Evolutionary conservation across 2,888 invertebrate species (phyloP).

Genomic region (Ennomos fuscantarius): DNA sequence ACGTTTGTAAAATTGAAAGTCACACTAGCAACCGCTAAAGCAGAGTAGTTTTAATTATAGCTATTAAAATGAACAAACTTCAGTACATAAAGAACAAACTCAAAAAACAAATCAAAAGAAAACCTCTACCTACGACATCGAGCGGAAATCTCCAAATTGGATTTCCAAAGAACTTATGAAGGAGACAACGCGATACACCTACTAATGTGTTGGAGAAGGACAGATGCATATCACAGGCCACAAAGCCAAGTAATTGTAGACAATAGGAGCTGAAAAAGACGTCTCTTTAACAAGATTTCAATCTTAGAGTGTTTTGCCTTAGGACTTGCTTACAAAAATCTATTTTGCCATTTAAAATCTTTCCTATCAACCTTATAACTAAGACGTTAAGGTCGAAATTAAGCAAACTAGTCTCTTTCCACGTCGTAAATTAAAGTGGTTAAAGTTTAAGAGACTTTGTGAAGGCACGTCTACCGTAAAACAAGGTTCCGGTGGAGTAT

Average conservation of each 20-base stretch:
- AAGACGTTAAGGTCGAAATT: conserved; percentile 32
- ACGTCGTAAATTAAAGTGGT: conserved; percentile 44
- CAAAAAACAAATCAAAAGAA: conserved; percentile 54
- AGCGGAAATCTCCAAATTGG: conserved; percentile 75
- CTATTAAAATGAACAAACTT: neutral
- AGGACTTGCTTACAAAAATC: conserved; percentile 57
- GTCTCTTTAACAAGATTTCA: conserved; percentile 82
- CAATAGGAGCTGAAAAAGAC: conserved; percentile 83
- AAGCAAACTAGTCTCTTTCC: neutral
- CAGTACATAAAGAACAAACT: conserved; percentile 34
- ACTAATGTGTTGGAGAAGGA: conserved; percentile 51
- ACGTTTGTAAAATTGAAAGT: too few relatives aligned
- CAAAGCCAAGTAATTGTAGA: conserved; percentile 83
- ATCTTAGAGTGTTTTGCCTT: conserved; percentile 78
- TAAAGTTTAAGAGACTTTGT: conserved; percentile 64
- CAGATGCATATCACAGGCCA: conserved; percentile 54
- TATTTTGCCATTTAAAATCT: conserved; percentile 6
- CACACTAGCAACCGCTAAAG: too few relatives aligned
- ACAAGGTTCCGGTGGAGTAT: conserved; percentile 81
- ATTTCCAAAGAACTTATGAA: conserved; percentile 61
- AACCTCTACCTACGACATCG: conserved; percentile 50
- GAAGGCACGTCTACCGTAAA: conserved; percentile 77
- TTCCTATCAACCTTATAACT: conserved; percentile 24
- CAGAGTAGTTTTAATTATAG: neutral
- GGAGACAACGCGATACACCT: conserved; percentile 47